Conservation (phyloP, 2,113 vertebrate genomes). For the Chaetorhynchus papuensis region DNA sequence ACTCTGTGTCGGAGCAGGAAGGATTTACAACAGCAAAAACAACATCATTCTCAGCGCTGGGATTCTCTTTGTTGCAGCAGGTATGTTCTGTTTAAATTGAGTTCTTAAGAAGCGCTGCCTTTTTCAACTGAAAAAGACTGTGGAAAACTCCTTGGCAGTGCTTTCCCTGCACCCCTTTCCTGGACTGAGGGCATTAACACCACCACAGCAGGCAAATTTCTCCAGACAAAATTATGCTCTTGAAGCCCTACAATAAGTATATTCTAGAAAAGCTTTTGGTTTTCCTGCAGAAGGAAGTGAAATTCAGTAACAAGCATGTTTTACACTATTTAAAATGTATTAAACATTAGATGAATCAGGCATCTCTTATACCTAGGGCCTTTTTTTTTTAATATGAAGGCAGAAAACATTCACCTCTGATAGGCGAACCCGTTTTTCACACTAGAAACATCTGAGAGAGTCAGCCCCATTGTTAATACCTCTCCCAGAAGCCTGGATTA, state of each 20-base stretch:
- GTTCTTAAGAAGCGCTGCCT: not conserved
- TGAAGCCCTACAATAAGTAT: not conserved
- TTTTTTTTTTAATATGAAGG: not conserved
- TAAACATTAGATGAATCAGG: not conserved
- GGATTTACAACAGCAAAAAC: constrained; percentile 91
- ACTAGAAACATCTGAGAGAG: not conserved
- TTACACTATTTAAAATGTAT: not conserved
- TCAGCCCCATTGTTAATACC: not conserved
- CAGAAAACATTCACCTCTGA: not conserved
- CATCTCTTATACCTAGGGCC: not conserved
- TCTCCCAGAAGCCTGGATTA: constrained; percentile 9
- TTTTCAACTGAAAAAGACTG: not conserved
- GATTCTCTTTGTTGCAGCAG: constrained; percentile 97
- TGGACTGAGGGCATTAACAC: not conserved
- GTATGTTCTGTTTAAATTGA: constrained; percentile 64
- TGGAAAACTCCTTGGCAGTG: not conserved
- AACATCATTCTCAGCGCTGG: constrained; percentile 94
- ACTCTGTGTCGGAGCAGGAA: constrained; percentile 87
- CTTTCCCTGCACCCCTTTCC: not conserved
- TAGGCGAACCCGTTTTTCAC: not conserved
- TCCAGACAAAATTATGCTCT: not conserved
- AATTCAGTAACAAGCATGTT: not conserved
- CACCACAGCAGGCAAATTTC: not conserved
- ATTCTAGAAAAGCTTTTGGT: not conserved
- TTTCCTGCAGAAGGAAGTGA: not conserved